Conservation (phyloP, 2,888 invertebrate species). For the Pollenia labialis region DNA sequence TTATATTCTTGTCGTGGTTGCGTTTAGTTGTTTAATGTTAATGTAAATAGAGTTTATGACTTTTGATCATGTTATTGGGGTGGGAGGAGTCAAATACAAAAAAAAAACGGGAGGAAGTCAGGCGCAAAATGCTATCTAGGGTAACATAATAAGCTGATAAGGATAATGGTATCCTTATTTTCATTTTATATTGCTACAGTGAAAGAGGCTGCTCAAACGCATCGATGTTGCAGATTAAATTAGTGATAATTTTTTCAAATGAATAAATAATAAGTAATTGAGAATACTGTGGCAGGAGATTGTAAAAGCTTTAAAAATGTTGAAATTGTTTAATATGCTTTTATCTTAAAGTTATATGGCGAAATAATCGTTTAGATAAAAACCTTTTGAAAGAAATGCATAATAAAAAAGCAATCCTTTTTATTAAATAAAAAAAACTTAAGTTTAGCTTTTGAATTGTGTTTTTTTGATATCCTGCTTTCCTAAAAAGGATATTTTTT, state of each 20-base stretch:
- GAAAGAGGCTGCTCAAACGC: constrained; percentile 49
- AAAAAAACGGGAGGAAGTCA: constrained; percentile 43
- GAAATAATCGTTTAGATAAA: constrained; percentile 13
- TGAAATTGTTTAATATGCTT: background rate
- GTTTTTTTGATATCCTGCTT: too few relatives aligned
- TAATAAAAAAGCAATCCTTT: too few relatives aligned
- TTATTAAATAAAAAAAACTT: too few relatives aligned
- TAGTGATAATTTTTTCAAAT: constrained; percentile 80
- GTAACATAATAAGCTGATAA: constrained; percentile 76
- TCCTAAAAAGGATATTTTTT: too few relatives aligned
- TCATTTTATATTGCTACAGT: constrained; percentile 13
- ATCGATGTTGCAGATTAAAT: constrained; percentile 77
- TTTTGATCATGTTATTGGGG: background rate
- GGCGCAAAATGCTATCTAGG: constrained; percentile 73
- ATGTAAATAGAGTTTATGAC: constrained; percentile 77
- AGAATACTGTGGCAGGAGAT: constrained; percentile 22
- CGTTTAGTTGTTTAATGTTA: constrained; percentile 76
- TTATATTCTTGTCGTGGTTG: constrained; percentile 74
- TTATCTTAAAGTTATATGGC: constrained; percentile 7
- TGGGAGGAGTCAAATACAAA: constrained; percentile 8
- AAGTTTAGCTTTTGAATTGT: too few relatives aligned
- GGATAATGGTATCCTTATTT: constrained; percentile 68
- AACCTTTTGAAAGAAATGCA: background rate
- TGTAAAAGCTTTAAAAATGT: background rate
- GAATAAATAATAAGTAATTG: constrained; percentile 77